These are phyloP conservation scores for Sarcophaga rosellei DNA, from an alignment of 2,888 invertebrate genomes.

Conservation along the genomic window DNA sequence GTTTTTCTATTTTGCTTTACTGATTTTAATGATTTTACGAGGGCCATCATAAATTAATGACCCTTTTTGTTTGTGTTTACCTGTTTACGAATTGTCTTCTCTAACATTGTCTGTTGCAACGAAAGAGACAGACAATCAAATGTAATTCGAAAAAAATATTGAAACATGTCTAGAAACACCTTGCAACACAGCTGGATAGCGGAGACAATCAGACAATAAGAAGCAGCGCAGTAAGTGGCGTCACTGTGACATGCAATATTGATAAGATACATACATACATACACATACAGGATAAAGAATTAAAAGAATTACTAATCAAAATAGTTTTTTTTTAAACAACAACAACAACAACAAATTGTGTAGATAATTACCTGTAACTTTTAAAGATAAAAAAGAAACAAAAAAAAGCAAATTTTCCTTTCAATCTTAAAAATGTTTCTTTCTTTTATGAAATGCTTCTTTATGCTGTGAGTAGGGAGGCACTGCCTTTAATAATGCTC, in stretches of 20 bases:
- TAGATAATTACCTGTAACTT: slow-evolving; percentile 31
- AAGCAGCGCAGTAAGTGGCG: slow-evolving; percentile 43
- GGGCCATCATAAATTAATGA: slow-evolving; percentile 7
- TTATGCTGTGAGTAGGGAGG: no score
- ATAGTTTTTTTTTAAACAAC: slow-evolving; percentile 5
- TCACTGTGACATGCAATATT: slow-evolving; percentile 41
- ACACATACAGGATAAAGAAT: neutral
- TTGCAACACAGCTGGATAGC: slow-evolving; percentile 53
- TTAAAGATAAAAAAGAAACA: neutral
- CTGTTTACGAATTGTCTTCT: neutral
- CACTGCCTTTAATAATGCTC: neutral
- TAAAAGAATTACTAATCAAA: slow-evolving; percentile 18
- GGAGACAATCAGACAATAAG: slow-evolving; percentile 27
- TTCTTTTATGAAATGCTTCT: neutral
- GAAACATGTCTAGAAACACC: slow-evolving; percentile 53
- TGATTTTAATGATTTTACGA: neutral
- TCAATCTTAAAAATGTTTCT: neutral
- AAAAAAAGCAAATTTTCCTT: neutral
- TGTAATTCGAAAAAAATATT: neutral
- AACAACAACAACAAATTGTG: neutral
- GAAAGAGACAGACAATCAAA: no score
- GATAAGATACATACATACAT: neutral
- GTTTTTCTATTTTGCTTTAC: neutral
- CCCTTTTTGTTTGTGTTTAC: slow-evolving; percentile 2
- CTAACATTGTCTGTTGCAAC: neutral